A percentile compares a stretch with the other conserved stretches of the same genome.
phyloP scores from a whole-genome alignment of 2,888 invertebrate genomes.

The Drosophila prolongata region DNA sequence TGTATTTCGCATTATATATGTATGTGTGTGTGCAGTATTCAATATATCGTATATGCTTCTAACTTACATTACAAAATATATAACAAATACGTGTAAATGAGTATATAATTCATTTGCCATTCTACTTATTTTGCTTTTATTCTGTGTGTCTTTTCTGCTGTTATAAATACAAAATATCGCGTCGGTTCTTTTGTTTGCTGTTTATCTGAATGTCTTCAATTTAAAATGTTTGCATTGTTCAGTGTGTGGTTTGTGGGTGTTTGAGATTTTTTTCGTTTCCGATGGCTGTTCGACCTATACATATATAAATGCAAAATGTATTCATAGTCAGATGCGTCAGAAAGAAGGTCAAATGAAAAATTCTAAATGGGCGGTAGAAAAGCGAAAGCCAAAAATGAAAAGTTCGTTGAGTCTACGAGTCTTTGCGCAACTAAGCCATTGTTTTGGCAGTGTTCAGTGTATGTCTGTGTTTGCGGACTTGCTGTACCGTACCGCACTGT shows the following conservation, averaged over 20 bases:
- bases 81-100: constrained; percentile 75
- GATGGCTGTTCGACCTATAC: constrained; percentile 43
- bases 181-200: constrained; percentile 23
- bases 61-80: constrained; percentile 78
- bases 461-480: constrained; percentile 9
- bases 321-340: constrained; percentile 40
- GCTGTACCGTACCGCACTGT: constrained; percentile 14
- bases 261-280: constrained; percentile 12
- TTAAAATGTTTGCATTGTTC: constrained; percentile 24
- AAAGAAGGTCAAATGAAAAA: constrained; percentile 27
- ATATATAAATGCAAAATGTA: constrained; percentile 62
- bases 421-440: constrained; percentile 25
- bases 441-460: constrained; percentile 40
- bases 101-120: constrained; percentile 58
- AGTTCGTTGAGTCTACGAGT: constrained; percentile 37
- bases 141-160: constrained; percentile 20
- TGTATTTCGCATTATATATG: constrained; percentile 46
- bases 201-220: constrained; percentile 20
- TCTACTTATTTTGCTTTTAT: constrained; percentile 28
- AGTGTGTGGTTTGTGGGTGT: constrained; percentile 1
- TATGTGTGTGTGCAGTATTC: constrained; percentile 46
- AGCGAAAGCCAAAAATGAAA: constrained; percentile 19
- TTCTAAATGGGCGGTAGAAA: constrained; percentile 11
- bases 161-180: constrained; percentile 37
- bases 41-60: constrained; percentile 60